Base-by-base conservation (phyloP, 2,797 vertebrate genomes). In the Coranthus polyacanthus region DNA sequence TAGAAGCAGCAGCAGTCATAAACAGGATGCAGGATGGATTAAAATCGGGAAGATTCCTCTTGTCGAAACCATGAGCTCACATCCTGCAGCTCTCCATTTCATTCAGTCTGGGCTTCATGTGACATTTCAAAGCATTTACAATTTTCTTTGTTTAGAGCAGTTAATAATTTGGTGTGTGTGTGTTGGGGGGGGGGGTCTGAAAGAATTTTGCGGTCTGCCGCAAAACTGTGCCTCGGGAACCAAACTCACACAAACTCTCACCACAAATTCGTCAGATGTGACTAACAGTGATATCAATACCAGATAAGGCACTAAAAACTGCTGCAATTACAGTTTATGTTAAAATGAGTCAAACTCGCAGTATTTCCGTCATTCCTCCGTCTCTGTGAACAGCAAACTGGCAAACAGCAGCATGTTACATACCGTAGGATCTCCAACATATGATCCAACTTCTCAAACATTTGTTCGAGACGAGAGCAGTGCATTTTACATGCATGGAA, bases 261-360 rank as follows among this genome's bases (percentile, higher is more conserved):
- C 62, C 63, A 55, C 54, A 76, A 77, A 90, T 89, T 84, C 79
- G 58, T 83, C 17, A 46, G 54, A 68, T 50, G 22, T 86, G 78
- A 85, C 72, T 67, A 85, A 72, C 52, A 57, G 24, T 49, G 65
- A 82, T 74, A 72, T 79, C 57, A 75, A 68, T 22, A 76, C 59
- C 81, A 80, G 76, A 87, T 77, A 79, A 63, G 61, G 52, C 42
- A 47, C 63, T 47, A 59, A 65, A 70, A 68, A 45, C 38, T 1
- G 52, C 57, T 38, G 32, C 21, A 38, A 13, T 81, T 63, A 68
- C 60, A 75, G 20, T 16, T 49, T 72, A 20, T 66, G 74, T 73
- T 49, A 43, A 71, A 79, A 58, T 15, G 13, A 29, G 22, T 66
- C 3, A 20, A 29, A 17, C 39, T 58, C 50, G 8, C 51, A 53